phyloP scores from a whole-genome alignment of 2,113 vertebrate species.

The Corythornis cristatus region DNA sequence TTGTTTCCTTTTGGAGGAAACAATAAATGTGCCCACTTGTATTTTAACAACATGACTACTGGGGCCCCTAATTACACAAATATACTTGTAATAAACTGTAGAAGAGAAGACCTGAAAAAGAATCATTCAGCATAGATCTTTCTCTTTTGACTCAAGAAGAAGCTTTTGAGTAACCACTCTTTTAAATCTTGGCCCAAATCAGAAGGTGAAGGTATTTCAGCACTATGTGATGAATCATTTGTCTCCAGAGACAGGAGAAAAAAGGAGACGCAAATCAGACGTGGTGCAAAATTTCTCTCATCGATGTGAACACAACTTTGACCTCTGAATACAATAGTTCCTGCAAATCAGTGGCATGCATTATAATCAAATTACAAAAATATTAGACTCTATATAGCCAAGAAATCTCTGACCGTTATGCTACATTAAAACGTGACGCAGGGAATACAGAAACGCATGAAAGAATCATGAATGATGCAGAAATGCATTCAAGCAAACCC shows the following conservation, averaged over 20 bases:
- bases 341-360: neutral
- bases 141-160: neutral
- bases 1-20: slow-evolving; percentile 92
- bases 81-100: slow-evolving; percentile 65
- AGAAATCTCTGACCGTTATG: rapidly evolving
- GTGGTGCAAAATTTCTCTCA: neutral
- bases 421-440: neutral
- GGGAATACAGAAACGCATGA: neutral
- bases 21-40: slow-evolving; percentile 85
- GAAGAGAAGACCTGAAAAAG: slow-evolving; percentile 9
- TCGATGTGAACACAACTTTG: neutral
- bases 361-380: slow-evolving; percentile 6
- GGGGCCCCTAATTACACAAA: slow-evolving; percentile 80
- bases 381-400: neutral
- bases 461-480: neutral
- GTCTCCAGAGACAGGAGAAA: slow-evolving; percentile 32
- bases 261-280: neutral
- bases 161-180: neutral
- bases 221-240: neutral
- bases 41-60: slow-evolving; percentile 76
- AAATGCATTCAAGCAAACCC: neutral
- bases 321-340: neutral
- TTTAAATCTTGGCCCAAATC: neutral
- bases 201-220: slow-evolving; percentile 23
- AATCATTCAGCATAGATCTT: neutral